Conservation (phyloP, 2,797 vertebrate genomes). For the Diplodus puntazzo region DNA sequence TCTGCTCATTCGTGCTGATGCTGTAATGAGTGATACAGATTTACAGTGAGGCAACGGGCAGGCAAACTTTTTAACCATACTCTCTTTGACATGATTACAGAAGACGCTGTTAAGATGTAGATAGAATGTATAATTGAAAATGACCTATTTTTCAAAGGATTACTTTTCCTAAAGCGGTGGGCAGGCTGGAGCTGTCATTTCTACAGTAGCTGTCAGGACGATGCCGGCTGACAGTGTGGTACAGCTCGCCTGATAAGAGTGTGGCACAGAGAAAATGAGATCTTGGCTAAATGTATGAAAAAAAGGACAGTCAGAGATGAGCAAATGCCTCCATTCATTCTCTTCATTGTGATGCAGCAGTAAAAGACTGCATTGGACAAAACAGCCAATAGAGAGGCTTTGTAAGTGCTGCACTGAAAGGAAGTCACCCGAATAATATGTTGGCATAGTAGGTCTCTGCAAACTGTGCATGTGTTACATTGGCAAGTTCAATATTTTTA, state of each 20-base stretch:
- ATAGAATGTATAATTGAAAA: conserved; percentile 52
- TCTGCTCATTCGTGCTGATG: conserved; percentile 1
- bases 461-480: too few relatives aligned
- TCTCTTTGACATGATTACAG: conserved; percentile 46
- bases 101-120: conserved; percentile 40
- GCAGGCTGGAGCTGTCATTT: conserved; percentile 34
- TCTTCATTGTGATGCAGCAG: conserved; percentile 49
- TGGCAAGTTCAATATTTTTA: too few relatives aligned
- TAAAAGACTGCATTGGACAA: conserved; percentile 53
- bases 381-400: conserved; percentile 28
- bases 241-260: conserved; percentile 32
- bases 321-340: conserved; percentile 54
- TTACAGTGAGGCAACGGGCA: conserved; percentile 8
- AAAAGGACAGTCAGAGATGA: conserved; percentile 36
- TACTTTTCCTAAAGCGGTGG: conserved; percentile 40
- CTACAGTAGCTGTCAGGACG: conserved; percentile 46
- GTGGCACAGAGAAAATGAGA: conserved; percentile 46
- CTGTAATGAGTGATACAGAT: conserved; percentile 19
- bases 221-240: conserved; percentile 24
- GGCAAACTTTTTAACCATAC: not conserved
- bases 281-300: conserved; percentile 45
- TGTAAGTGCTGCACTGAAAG: conserved; percentile 14
- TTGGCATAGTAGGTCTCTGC: too few relatives aligned
- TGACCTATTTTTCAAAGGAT: conserved; percentile 54
- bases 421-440: too few relatives aligned